Evolutionary conservation across 2,888 invertebrate genomes (phyloP), one percentile per base, ranked within the genome.

Genomic region (Parnassius mnemosyne): DNA sequence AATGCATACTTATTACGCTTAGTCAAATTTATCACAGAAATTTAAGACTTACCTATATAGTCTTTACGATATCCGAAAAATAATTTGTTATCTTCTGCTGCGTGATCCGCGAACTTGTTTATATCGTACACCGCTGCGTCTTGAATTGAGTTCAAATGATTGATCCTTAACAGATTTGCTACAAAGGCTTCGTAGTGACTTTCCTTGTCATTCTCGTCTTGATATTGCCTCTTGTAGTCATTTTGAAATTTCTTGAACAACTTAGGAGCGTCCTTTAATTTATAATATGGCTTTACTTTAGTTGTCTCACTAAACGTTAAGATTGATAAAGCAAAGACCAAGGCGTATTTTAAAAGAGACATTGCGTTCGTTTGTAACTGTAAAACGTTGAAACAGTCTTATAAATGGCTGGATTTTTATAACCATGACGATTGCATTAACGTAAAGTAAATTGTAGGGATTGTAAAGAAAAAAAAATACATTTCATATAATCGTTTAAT

Each of bases 211-310:
- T 61, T 20, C 3, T 52, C 52, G 10, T 44, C 41, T 12, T 52
- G 46, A 12, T 61, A 61, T 16, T 61, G 61, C 42, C 61, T 61
- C 34, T 61, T 61, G 11, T 55, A 52, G 12, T 61, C 46, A 12
- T 51, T 52, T 34, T 56, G 61, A 41, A 61, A 61, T 46, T 56
- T 56, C 46, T 10, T 9, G 16, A 61, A 61, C 44, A 61, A 56
- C 16, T 12, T 7, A 20, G 44, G 46, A 1, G 61, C 52, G 10
- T 56, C 46, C 7, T 20, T 61, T 25, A 61, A 10, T 9, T 56
- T 34, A 25, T 61, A 61, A 41, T n/a, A 34, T 20, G 51, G 56
- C 7, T 61, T 61, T 0, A 46, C 12, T 16, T 44, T 55, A 9
- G 25, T 3, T 1, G 34, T n/a, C 46, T 11, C 16, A 20, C 41